Evolutionary conservation across 2,113 vertebrate species (phyloP).

Genomic region (Ptyas mucosa): DNA sequence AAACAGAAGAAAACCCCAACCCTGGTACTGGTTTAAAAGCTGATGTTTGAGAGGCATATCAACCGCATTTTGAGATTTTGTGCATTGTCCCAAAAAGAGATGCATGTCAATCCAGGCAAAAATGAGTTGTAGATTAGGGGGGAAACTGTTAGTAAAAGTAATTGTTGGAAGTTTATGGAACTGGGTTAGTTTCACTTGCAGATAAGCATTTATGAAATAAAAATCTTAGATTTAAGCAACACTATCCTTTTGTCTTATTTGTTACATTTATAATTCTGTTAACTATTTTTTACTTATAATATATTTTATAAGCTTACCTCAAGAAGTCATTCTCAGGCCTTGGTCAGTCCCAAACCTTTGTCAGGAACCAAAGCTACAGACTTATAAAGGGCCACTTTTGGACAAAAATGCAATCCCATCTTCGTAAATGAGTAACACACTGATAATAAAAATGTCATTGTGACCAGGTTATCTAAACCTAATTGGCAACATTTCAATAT

Average conservation of each 20-base stretch:
- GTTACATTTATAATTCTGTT: neutral
- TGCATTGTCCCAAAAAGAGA: neutral
- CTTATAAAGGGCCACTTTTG: neutral
- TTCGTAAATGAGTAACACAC: neutral
- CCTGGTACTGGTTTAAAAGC: neutral
- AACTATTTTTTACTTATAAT: neutral
- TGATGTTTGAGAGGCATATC: neutral
- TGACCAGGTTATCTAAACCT: neutral
- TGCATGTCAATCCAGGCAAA: neutral
- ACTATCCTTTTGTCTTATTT: neutral
- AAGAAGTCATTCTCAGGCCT: neutral
- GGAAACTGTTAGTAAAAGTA: neutral
- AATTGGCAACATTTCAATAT: neutral
- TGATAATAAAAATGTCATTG: neutral
- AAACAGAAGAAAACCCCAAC: neutral
- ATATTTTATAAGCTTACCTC: neutral
- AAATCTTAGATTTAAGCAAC: neutral
- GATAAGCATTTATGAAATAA: neutral
- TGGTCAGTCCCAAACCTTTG: neutral
- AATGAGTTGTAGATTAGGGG: neutral
- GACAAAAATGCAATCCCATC: neutral
- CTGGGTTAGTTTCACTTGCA: neutral
- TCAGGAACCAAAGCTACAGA: neutral
- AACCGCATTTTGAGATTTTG: neutral
- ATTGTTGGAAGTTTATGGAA: neutral